phyloP scores from a whole-genome alignment of 2,113 vertebrate genomes.

The Brachionichthys hirsutus region DNA sequence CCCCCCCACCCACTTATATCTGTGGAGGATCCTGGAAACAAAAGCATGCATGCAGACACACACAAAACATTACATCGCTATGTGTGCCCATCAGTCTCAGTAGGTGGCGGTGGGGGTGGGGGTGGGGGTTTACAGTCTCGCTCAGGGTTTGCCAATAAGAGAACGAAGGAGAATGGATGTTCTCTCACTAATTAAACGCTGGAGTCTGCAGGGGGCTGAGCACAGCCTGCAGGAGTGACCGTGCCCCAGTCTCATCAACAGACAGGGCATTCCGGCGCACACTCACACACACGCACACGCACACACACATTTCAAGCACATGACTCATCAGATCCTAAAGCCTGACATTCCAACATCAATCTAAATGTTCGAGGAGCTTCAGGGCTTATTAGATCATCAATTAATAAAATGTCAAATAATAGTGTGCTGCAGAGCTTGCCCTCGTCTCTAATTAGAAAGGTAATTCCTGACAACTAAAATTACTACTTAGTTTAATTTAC shows the following conservation, averaged over 20 bases:
- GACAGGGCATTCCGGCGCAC: constrained; percentile 59
- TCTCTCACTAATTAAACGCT: constrained; percentile 68
- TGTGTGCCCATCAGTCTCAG: constrained; percentile 33
- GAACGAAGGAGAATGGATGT: constrained; percentile 52
- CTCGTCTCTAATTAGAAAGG: too few relatives aligned
- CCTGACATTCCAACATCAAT: neutral
- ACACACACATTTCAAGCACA: constrained; percentile 11
- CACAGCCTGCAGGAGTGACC: constrained; percentile 41
- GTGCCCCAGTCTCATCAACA: constrained; percentile 46
- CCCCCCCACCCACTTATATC: neutral
- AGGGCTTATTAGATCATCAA: neutral
- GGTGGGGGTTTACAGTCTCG: constrained; percentile 27
- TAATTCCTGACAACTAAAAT: too few relatives aligned
- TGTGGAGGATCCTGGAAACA: neutral
- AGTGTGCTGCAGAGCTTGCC: too few relatives aligned
- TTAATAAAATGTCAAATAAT: neutral
- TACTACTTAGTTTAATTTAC: too few relatives aligned
- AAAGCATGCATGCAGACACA: neutral
- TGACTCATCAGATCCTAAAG: neutral
- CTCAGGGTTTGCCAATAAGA: constrained; percentile 56
- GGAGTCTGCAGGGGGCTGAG: constrained; percentile 48
- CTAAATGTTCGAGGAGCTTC: neutral
- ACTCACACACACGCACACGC: constrained; percentile 18
- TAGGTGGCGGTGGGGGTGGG: constrained; percentile 6
- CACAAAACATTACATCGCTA: constrained; percentile 7